Conservation (phyloP, 2,888 invertebrate genomes). For the Drosophila mercatorum region DNA sequence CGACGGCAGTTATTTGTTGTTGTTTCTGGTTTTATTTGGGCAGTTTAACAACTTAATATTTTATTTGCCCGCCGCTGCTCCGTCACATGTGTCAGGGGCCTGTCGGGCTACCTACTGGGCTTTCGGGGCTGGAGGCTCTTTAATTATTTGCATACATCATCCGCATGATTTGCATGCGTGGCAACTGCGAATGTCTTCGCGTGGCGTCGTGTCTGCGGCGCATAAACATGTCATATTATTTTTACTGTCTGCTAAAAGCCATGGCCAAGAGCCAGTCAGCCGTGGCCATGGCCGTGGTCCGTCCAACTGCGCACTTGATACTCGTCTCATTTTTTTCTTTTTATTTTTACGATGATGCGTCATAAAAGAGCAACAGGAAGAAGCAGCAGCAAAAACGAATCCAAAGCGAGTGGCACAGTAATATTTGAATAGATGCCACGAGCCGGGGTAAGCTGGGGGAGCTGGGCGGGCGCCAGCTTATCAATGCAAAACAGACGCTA, state of each 20-base stretch:
- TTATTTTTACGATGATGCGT: conserved; percentile 60
- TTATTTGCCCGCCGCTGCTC: conserved; percentile 48
- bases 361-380: conserved; percentile 48
- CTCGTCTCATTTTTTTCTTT: conserved; percentile 32
- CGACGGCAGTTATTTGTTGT: conserved; percentile 44
- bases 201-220: conserved; percentile 56
- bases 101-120: conserved; percentile 32
- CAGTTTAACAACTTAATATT: conserved; percentile 75
- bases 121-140: conserved; percentile 38
- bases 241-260: conserved; percentile 72
- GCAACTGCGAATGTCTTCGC: conserved; percentile 65
- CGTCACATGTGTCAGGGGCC: conserved; percentile 61
- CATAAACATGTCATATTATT: conserved; percentile 78
- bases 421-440: conserved; percentile 47
- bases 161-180: conserved; percentile 71
- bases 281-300: conserved; percentile 17
- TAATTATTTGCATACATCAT: conserved; percentile 67
- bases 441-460: neutral
- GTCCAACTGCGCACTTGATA: conserved; percentile 56
- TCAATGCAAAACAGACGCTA: conserved; percentile 80
- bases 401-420: conserved; percentile 26
- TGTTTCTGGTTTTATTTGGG: conserved; percentile 28
- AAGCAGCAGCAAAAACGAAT: conserved; percentile 11
- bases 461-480: conserved; percentile 54
- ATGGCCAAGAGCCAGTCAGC: conserved; percentile 39